These are phyloP conservation scores for Drosophila nannoptera DNA, from an alignment of 1,140 invertebrate genomes.

Conservation along the genomic window DNA sequence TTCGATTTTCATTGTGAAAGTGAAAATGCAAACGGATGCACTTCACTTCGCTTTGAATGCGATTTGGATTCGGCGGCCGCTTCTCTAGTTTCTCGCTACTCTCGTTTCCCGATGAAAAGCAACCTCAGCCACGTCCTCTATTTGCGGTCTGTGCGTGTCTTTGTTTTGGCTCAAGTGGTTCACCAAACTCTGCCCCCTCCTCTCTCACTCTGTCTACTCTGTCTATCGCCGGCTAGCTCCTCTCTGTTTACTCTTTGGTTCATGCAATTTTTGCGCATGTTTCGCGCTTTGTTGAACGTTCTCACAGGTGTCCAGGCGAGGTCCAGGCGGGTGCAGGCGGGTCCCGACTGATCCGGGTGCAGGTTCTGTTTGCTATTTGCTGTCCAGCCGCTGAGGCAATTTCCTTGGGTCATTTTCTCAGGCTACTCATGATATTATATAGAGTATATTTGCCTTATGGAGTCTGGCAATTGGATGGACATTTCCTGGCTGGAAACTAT, in stretches of 20 bases:
- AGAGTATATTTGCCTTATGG: no score
- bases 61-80: background rate
- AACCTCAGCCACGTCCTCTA: conserved; percentile 33
- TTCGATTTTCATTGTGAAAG: conserved; percentile 75
- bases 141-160: conserved; percentile 46
- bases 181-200: conserved; percentile 37
- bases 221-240: background rate
- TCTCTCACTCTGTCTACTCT: background rate
- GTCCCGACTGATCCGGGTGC: background rate
- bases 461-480: no score
- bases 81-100: background rate
- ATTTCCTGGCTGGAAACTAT: no score
- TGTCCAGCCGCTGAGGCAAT: conserved; percentile 30
- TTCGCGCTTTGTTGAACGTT: conserved; percentile 69
- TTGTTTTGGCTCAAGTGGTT: conserved; percentile 66
- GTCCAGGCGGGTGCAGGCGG: no score
- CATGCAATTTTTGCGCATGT: conserved; percentile 72
- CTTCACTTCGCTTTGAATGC: conserved; percentile 44
- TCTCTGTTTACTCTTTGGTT: conserved; percentile 48
- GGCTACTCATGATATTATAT: background rate
- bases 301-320: conserved; percentile 63
- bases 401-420: background rate
- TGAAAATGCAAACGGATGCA: conserved; percentile 74
- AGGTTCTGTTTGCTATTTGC: conserved; percentile 65
- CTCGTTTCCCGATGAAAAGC: conserved; percentile 20